These are phyloP conservation scores for Diarsia brunnea DNA, from an alignment of 2,888 invertebrate species.

Conservation along the genomic window DNA sequence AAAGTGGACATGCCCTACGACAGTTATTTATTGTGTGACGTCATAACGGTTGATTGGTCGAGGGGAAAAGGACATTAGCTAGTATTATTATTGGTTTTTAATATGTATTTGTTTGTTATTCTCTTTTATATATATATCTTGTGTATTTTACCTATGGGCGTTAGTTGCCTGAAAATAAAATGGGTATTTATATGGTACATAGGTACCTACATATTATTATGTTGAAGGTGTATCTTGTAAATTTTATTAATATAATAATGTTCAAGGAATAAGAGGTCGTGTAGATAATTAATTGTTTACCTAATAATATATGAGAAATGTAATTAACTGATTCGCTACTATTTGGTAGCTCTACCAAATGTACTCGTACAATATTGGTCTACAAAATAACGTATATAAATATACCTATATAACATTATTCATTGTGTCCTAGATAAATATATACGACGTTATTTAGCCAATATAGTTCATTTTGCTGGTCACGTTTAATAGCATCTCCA, in stretches of 20 bases:
- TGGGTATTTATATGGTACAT: too few species aligned
- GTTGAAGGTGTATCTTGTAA: not conserved
- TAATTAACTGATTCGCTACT: not conserved
- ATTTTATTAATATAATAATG: not conserved
- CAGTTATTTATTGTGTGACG: conserved; percentile 35
- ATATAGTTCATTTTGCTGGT: not conserved
- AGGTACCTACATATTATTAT: not conserved
- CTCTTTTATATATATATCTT: too few species aligned
- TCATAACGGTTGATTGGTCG: conserved; percentile 25
- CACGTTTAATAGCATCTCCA: not conserved
- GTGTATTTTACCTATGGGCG: too few species aligned
- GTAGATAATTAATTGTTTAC: not conserved
- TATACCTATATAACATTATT: too few species aligned
- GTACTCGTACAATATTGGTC: too few species aligned
- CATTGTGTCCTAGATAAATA: too few species aligned
- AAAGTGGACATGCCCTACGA: conserved; percentile 23
- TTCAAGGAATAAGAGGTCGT: not conserved
- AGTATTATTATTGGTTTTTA: too few species aligned
- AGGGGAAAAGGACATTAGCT: not conserved
- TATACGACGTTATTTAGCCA: not conserved
- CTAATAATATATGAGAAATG: not conserved
- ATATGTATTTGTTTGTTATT: too few species aligned
- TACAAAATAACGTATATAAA: too few species aligned
- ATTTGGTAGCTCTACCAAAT: too few species aligned
- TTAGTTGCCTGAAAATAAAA: too few species aligned